Evolutionary conservation across 2,113 vertebrate species (phyloP).

Genomic region (Barbus barbus): DNA sequence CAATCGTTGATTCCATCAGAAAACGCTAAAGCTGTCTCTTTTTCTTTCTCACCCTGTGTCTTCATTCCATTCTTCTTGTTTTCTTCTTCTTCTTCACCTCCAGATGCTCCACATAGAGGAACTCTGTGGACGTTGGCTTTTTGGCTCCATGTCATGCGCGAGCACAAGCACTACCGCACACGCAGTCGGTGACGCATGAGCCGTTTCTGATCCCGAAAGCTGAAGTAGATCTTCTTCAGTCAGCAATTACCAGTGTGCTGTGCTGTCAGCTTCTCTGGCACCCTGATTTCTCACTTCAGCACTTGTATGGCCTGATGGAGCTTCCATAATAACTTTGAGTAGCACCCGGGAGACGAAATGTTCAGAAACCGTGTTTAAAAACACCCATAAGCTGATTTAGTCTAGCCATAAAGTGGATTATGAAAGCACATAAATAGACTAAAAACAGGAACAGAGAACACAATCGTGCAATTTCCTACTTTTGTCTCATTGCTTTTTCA

Average conservation of each 20-base stretch:
- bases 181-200: slow-evolving; percentile 5
- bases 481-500: neutral
- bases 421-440: neutral
- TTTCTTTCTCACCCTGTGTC: neutral
- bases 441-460: neutral
- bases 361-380: slow-evolving; percentile 9
- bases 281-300: slow-evolving; percentile 14
- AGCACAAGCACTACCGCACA: slow-evolving; percentile 21
- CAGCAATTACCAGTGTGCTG: slow-evolving; percentile 37
- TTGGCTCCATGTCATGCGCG: neutral
- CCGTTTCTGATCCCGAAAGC: slow-evolving; percentile 25
- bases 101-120: neutral
- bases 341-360: slow-evolving; percentile 7
- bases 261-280: slow-evolving; percentile 26
- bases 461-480: neutral
- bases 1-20: neutral
- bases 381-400: neutral
- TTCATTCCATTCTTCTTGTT: slow-evolving; percentile 4
- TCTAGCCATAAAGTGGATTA: neutral
- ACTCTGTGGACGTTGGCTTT: neutral
- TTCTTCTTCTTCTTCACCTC: neutral
- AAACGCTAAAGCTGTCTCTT: neutral
- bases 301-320: slow-evolving; percentile 6
- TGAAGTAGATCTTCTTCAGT: slow-evolving; percentile 44
- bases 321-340: slow-evolving; percentile 17